These are phyloP conservation scores for Acanthosepion esculentum DNA, from an alignment of 2,888 invertebrate species.

Conservation along the genomic window DNA sequence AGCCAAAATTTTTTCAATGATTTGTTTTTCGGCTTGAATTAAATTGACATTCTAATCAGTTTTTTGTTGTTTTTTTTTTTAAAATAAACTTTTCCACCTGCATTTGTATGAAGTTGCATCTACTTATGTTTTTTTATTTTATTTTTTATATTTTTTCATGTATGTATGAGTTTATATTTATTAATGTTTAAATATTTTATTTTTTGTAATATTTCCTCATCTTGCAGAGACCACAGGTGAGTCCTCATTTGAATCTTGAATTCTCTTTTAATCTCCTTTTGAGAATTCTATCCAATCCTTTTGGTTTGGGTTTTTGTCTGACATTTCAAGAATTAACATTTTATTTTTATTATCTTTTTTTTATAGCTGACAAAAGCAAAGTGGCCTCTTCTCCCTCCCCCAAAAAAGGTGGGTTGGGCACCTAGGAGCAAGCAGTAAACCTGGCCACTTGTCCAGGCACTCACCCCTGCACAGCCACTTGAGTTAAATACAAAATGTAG, in stretches of 20 bases:
- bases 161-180: not conserved
- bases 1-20: not conserved
- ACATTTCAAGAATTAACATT: not conserved
- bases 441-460: not conserved
- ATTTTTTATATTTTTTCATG: no score
- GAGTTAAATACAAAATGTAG: not conserved
- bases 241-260: not conserved
- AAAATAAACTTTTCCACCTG: constrained; percentile 4
- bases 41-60: not conserved
- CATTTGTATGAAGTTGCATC: not conserved
- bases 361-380: constrained; percentile 1
- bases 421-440: not conserved
- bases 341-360: not conserved
- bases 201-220: not conserved
- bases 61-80: not conserved
- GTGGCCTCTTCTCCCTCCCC: not conserved
- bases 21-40: not conserved
- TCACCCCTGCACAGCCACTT: not conserved
- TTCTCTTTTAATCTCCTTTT: not conserved
- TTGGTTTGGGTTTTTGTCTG: not conserved
- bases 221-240: not conserved
- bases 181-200: not conserved
- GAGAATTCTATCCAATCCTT: not conserved
- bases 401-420: not conserved
- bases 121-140: no score